Conservation (phyloP, 2,113 vertebrate genomes). For the Lates calcarifer region DNA sequence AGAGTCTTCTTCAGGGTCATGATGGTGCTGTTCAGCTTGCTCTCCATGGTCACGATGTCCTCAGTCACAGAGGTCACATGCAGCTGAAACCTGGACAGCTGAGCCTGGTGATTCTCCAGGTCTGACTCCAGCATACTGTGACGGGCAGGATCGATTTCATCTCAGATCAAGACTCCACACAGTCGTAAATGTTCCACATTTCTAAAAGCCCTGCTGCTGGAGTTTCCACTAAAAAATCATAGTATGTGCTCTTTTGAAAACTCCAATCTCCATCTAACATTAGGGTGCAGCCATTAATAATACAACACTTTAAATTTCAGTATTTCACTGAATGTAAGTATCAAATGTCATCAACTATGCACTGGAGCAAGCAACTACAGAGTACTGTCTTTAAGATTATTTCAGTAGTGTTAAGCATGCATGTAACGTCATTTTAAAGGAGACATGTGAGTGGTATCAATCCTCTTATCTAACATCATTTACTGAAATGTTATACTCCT, state of each 20-base stretch:
- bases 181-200: not conserved
- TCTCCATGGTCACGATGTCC: constrained; percentile 55
- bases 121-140: constrained; percentile 64
- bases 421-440: not conserved
- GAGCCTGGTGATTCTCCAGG: constrained; percentile 65
- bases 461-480: too few species aligned
- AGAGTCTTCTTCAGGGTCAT: constrained; percentile 53
- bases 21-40: constrained; percentile 51
- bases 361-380: not conserved
- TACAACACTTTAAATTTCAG: not conserved
- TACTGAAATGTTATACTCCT: too few species aligned
- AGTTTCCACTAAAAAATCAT: not conserved
- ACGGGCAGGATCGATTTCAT: not conserved
- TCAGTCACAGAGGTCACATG: constrained; percentile 45
- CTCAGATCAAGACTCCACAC: not conserved
- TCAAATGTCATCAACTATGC: not conserved
- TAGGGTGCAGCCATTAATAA: not conserved
- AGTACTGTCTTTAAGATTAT: not conserved
- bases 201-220: not conserved
- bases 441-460: not conserved
- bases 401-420: too few species aligned
- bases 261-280: not conserved
- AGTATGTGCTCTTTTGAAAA: not conserved
- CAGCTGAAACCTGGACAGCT: constrained; percentile 66
- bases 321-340: not conserved